Percentiles rank a stretch among this genome's conserved stretches.
Conservation (phyloP, 2,113 vertebrate species). For the Myrmophylax atrothorax region DNA sequence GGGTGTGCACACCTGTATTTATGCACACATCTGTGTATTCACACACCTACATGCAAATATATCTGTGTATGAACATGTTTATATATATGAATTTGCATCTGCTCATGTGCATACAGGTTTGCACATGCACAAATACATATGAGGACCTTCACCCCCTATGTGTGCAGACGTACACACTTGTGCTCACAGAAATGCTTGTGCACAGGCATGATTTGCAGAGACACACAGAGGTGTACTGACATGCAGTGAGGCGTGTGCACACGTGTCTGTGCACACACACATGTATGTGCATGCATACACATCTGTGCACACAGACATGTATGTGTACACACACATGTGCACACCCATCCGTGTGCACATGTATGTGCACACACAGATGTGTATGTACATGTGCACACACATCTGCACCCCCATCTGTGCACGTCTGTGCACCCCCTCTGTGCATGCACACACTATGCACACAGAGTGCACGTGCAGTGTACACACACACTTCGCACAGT, state of each 20-base stretch:
- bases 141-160: fast-evolving
- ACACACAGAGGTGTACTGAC: fast-evolving
- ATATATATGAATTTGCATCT: fast-evolving
- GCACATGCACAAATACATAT: fast-evolving
- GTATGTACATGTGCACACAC: fast-evolving
- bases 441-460: too few relatives aligned
- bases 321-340: too few relatives aligned
- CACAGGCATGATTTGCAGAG: fast-evolving
- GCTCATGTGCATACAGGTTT: fast-evolving
- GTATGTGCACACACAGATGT: fast-evolving
- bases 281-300: too few relatives aligned
- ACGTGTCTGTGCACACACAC: neutral
- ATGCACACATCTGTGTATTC: fast-evolving
- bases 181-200: neutral
- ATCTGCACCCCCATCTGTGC: neutral
- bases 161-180: fast-evolving
- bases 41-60: fast-evolving
- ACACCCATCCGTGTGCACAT: too few relatives aligned
- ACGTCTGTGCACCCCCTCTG: fast-evolving
- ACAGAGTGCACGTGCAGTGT: neutral
- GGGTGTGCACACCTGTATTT: fast-evolving
- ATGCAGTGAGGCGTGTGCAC: fast-evolving
- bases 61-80: fast-evolving
- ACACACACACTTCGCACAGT: too few relatives aligned
- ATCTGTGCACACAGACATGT: neutral